A percentile compares a stretch with the other conserved stretches of the same genome.
Conservation (phyloP, 2,797 vertebrate genomes). For the Rhodeus uyekii region DNA sequence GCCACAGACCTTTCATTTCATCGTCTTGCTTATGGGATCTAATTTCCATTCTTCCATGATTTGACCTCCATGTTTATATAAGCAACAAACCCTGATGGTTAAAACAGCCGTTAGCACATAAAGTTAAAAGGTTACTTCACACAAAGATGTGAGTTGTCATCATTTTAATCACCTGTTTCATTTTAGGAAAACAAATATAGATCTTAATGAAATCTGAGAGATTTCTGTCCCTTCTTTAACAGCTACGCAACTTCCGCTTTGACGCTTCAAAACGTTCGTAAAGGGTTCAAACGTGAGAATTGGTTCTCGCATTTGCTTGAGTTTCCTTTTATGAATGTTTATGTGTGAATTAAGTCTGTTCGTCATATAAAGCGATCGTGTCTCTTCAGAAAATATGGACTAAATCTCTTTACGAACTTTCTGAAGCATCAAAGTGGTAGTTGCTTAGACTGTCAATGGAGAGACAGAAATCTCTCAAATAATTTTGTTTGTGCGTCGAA, state of each 20-base stretch:
- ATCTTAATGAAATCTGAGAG: not conserved
- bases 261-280: too few species aligned
- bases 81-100: not conserved
- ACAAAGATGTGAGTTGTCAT: not conserved
- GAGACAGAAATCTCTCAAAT: not conserved
- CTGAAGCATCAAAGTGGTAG: not conserved
- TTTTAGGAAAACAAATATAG: not conserved
- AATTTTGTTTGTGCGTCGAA: not conserved
- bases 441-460: not conserved
- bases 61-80: not conserved
- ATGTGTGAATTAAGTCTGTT: not conserved
- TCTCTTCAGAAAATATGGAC: too few species aligned
- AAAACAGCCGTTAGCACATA: not conserved
- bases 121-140: not conserved
- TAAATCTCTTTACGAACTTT: not conserved
- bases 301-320: not conserved
- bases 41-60: not conserved
- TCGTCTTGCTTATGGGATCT: not conserved
- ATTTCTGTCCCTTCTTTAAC: not conserved
- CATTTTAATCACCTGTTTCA: not conserved
- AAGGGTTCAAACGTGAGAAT: not conserved
- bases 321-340: not conserved
- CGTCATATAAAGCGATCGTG: not conserved
- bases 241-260: not conserved
- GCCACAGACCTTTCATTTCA: constrained; percentile 46